Conservation (phyloP, 2,797 vertebrate species). For the Odontamblyopus rebecca region DNA sequence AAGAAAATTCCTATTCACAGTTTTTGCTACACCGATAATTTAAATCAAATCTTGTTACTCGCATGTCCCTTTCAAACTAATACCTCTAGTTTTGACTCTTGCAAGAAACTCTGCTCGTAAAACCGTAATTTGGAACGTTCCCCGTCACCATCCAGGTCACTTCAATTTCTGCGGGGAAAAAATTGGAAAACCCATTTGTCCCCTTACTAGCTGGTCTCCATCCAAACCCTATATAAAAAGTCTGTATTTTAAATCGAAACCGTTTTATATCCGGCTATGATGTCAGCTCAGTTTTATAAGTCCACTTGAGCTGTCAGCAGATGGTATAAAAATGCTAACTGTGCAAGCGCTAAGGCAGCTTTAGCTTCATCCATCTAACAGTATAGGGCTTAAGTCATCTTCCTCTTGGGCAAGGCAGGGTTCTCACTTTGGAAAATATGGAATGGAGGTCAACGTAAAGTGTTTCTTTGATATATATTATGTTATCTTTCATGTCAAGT, state of each 20-base stretch:
- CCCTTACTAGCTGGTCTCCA: conserved; percentile 4
- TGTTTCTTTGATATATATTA: background rate
- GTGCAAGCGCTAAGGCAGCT: conserved; percentile 10
- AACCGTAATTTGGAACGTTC: conserved; percentile 18
- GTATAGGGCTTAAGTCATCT: background rate
- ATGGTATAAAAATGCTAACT: conserved; percentile 27
- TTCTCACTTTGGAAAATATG: background rate
- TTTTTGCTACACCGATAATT: background rate
- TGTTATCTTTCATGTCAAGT: background rate
- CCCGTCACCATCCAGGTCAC: background rate
- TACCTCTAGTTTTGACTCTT: background rate
- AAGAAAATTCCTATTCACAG: too few relatives aligned
- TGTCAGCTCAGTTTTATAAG: conserved; percentile 22
- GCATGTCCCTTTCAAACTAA: background rate
- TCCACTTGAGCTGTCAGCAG: conserved; percentile 18
- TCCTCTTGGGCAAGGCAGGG: background rate
- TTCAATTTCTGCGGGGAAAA: conserved; percentile 11
- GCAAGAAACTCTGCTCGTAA: background rate
- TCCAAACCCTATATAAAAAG: conserved; percentile 23
- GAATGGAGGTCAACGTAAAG: background rate
- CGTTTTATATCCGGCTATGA: conserved; percentile 13
- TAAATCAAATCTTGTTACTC: background rate
- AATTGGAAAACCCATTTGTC: conserved; percentile 23
- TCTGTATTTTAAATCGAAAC: conserved; percentile 25
- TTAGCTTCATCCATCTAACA: background rate